Evolutionary conservation across 2,888 invertebrate genomes (phyloP), one percentile per base, ranked within the genome.

Genomic region (Tetramorium bicarinatum): DNA sequence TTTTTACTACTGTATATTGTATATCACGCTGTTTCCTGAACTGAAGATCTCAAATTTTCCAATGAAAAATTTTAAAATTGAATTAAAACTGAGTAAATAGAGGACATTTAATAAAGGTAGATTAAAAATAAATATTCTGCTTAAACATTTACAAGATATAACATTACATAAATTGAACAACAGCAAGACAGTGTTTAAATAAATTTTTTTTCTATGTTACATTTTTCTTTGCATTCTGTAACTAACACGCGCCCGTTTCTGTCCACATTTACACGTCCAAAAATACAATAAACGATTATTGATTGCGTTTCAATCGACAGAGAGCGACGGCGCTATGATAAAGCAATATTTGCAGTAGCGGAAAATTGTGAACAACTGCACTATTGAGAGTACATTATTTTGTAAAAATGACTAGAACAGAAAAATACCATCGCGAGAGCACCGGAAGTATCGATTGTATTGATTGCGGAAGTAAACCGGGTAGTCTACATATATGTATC

Each of bases 231-330:
- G 38, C 3, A 38, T 21, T 54, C 11, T 71, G 6, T 21, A 8
- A 25, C 3, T 54, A 41, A 38, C 15, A 54, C 21, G 8, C 18
- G 38, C 3, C 0, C 29, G n/a, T 34, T 52, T 49, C 21, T n/a
- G 21, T 38, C 38, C 54, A 74, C 11, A 56, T 56, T 72, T 18
- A 74, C 25, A 29, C 13, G 15, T 29, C 13, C 18, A 47, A 74
- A 74, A 74, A 29, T 38, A 56, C 38, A 18, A 18, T 41, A 72
- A 54, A 74, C 41, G n/a, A 72, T 71, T 71, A 56, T 72, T 59
- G 38, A 72, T 72, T 74, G 52, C 38, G 8, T 44, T 74, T 44
- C n/a, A 29, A 44, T 56, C 25, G 29, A 8, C 11, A 29, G n/a
- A 47, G 9, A 18, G 29, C 25, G 41, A 56, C 41, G 13, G 56